These are phyloP conservation scores for Acromyrmex heyeri DNA, from an alignment of 1,140 invertebrate genomes.

Conservation along the genomic window DNA sequence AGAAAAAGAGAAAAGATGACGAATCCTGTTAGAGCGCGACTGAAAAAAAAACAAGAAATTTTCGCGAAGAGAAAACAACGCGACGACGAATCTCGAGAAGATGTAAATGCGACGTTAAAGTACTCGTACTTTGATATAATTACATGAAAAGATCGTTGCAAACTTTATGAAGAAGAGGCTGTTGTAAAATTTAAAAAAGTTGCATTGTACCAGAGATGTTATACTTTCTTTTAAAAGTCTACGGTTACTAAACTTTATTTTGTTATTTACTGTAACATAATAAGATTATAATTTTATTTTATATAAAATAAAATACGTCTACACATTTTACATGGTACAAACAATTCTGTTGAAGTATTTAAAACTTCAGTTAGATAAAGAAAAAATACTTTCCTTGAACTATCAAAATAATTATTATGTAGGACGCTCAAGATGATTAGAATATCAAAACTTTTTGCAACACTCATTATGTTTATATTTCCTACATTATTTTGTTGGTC, in stretches of 20 bases:
- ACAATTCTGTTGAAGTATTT: no score
- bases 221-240: neutral
- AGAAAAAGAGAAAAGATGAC: slow-evolving; percentile 24
- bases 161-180: neutral
- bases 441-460: no score
- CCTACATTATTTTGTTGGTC: no score
- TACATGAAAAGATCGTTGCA: neutral
- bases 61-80: neutral
- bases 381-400: no score
- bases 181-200: neutral
- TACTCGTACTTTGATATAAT: neutral
- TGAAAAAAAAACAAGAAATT: slow-evolving; percentile 19
- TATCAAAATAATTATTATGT: no score
- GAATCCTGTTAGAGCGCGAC: slow-evolving; percentile 38
- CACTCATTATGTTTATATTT: no score
- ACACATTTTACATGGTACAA: no score
- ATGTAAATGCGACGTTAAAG: neutral
- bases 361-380: no score
- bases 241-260: neutral
- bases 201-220: neutral
- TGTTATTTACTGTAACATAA: neutral
- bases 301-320: neutral
- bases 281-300: neutral
- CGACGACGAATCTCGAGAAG: neutral
- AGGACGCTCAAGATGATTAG: no score